A percentile compares a stretch with the other conserved stretches of the same genome.
Evolutionary conservation across 2,113 vertebrate species (phyloP).

Genomic region (Heptranchias perlo): DNA sequence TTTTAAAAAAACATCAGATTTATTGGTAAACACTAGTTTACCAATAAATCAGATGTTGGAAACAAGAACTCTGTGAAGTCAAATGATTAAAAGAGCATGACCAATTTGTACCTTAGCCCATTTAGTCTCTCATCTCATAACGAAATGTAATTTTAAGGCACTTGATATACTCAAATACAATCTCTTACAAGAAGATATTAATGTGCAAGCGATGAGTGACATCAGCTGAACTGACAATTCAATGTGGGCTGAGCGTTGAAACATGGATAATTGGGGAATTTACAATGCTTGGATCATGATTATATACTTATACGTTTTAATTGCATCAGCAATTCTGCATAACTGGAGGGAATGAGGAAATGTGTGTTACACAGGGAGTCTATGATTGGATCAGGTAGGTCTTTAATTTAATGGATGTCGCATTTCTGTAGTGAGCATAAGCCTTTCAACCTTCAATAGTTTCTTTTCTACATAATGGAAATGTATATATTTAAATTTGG

Average conservation of each 20-base stretch:
- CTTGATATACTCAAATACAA: not conserved
- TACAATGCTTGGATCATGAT: not conserved
- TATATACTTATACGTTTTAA: not conserved
- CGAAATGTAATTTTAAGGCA: not conserved
- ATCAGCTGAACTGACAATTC: conserved; percentile 12
- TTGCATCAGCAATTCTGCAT: conserved; percentile 15
- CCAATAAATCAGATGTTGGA: not conserved
- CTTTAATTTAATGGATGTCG: not conserved
- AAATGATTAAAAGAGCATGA: not conserved
- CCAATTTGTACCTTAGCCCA: not conserved
- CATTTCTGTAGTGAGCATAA: not conserved
- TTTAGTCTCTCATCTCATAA: not conserved
- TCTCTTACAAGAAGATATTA: not conserved
- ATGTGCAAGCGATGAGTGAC: not conserved
- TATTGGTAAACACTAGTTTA: not conserved
- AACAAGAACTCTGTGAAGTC: not conserved
- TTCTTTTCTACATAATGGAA: not conserved
- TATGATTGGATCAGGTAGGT: not conserved
- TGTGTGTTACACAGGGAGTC: not conserved
- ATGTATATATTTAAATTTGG: not conserved
- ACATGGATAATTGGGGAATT: conserved; percentile 15
- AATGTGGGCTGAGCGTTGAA: not conserved
- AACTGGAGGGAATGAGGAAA: not conserved
- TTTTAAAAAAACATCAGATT: too few relatives aligned
- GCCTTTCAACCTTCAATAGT: not conserved